These are phyloP conservation scores for Xyrauchen texanus DNA, from an alignment of 2,113 vertebrate genomes.

Conservation along the genomic window DNA sequence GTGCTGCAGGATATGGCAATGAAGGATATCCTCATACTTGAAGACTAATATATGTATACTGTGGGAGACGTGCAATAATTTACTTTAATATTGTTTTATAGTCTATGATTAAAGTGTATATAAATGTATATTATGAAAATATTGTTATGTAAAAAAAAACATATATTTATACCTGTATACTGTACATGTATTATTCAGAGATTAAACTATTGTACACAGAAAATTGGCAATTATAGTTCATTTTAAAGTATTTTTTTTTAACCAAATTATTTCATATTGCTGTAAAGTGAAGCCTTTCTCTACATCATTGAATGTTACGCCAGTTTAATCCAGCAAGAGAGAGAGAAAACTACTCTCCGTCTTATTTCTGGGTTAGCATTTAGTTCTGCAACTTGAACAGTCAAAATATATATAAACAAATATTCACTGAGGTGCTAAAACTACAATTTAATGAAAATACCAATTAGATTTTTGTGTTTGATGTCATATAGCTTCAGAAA, in stretches of 20 bases:
- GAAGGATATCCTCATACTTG: conserved; percentile 77
- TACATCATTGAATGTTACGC: conserved; percentile 28
- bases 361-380: too few relatives aligned
- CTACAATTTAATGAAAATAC: too few relatives aligned
- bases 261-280: conserved; percentile 32
- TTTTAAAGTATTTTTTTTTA: conserved; percentile 36
- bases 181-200: conserved; percentile 66
- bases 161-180: conserved; percentile 70
- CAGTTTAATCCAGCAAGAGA: conserved; percentile 31
- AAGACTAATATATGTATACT: conserved; percentile 71
- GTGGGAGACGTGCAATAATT: conserved; percentile 82
- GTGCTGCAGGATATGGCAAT: background rate
- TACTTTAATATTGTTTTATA: conserved; percentile 46
- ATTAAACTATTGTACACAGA: conserved; percentile 82
- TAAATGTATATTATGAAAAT: conserved; percentile 74
- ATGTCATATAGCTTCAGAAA: too few relatives aligned
- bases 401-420: too few relatives aligned
- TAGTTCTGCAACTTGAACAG: too few relatives aligned
- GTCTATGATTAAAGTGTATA: conserved; percentile 60
- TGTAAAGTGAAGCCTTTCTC: conserved; percentile 7
- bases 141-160: conserved; percentile 68
- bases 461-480: too few relatives aligned
- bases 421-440: too few relatives aligned
- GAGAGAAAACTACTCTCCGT: background rate
- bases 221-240: conserved; percentile 73